Conservation (phyloP, 2,797 vertebrate genomes). For the Remorina albescens region DNA sequence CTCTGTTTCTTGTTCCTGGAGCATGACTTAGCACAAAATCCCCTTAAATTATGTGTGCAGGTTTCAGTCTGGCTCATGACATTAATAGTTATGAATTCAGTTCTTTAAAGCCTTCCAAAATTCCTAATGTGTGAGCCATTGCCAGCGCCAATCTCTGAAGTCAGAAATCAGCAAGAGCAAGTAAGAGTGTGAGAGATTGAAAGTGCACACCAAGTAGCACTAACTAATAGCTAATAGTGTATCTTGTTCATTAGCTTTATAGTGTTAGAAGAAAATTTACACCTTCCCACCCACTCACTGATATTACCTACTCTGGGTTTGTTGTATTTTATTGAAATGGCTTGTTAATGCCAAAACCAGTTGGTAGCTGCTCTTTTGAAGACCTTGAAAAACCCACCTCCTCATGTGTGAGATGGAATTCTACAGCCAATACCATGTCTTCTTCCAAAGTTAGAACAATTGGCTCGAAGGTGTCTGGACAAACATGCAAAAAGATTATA, state of each 20-base stretch:
- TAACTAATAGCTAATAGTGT: constrained; percentile 8
- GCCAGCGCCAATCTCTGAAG: neutral
- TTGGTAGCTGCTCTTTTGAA: constrained; percentile 3
- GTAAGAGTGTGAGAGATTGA: neutral
- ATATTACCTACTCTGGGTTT: neutral
- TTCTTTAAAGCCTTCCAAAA: no score
- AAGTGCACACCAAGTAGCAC: neutral
- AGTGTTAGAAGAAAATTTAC: neutral
- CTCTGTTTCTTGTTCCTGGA: neutral
- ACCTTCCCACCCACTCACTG: neutral
- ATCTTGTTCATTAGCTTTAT: neutral
- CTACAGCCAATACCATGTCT: neutral
- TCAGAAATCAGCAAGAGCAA: constrained; percentile 2
- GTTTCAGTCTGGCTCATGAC: constrained; percentile 1
- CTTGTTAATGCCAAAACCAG: neutral
- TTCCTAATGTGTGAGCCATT: no score
- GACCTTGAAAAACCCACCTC: neutral
- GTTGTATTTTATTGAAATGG: neutral
- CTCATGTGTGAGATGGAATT: neutral
- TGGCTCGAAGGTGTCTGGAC: neutral
- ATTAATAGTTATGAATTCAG: neutral
- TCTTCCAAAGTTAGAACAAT: neutral
- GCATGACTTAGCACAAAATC: constrained; percentile 1
- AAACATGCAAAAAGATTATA: neutral
- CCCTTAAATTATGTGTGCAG: neutral